phyloP scores from a whole-genome alignment of 2,797 vertebrate species.

The Sebastes itinus region DNA sequence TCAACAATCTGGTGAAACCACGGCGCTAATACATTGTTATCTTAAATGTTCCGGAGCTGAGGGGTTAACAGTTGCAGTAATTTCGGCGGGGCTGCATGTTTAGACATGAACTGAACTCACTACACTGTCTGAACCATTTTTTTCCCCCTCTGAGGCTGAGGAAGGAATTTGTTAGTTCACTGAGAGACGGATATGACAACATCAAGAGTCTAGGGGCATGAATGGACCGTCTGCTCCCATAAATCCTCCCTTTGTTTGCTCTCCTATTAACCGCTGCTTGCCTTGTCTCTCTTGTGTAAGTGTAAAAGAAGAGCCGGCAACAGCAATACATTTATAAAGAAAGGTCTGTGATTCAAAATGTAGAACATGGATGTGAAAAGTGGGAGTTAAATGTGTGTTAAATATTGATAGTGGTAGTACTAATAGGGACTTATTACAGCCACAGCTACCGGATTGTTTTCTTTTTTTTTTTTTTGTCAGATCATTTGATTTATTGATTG shows the following conservation, averaged over 20 bases:
- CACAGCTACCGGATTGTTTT: too few relatives aligned
- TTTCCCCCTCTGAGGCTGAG: neutral
- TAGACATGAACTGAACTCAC: conserved; percentile 20
- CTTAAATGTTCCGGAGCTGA: neutral
- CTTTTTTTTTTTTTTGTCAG: neutral
- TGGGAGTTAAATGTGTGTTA: neutral
- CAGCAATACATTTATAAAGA: neutral
- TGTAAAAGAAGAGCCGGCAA: neutral
- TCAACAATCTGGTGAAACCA: neutral
- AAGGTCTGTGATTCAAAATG: neutral
- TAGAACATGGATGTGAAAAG: neutral
- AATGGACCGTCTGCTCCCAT: neutral
- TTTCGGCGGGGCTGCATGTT: neutral
- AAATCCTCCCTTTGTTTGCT: neutral
- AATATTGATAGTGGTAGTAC: neutral
- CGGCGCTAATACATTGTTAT: neutral
- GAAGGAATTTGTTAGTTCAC: conserved; percentile 69
- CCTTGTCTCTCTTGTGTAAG: neutral
- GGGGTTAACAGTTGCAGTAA: neutral
- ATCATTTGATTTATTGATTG: neutral
- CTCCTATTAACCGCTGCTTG: neutral
- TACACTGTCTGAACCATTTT: neutral
- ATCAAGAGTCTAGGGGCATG: neutral
- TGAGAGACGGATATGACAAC: conserved; percentile 31
- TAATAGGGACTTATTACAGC: neutral